Percentiles rank a stretch among this genome's conserved stretches.
These are phyloP conservation scores for Chloebia gouldiae DNA, from an alignment of 2,113 vertebrate genomes.

Conservation along the genomic window DNA sequence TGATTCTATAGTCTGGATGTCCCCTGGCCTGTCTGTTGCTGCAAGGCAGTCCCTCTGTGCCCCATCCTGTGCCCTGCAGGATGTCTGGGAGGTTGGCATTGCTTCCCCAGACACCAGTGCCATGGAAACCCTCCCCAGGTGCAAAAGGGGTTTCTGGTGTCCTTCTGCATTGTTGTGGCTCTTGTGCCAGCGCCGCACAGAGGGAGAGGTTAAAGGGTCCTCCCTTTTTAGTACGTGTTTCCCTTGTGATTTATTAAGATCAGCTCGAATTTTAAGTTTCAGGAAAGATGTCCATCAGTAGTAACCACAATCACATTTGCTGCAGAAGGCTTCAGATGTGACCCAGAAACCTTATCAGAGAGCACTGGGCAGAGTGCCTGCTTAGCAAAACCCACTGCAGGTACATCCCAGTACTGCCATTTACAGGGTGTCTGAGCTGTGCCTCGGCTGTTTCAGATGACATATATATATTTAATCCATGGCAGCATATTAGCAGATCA, in stretches of 20 bases:
- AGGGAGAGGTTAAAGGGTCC: not conserved
- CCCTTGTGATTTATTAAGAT: not conserved
- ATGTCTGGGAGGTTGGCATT: not conserved
- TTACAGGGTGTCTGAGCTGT: not conserved
- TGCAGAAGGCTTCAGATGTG: not conserved
- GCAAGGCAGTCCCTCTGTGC: not conserved
- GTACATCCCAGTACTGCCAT: not conserved
- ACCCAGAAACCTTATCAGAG: slow-evolving; percentile 8
- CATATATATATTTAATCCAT: slow-evolving; percentile 32
- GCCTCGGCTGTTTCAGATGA: not conserved
- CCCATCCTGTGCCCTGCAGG: fast-evolving
- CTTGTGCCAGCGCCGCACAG: not conserved
- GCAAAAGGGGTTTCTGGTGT: not conserved
- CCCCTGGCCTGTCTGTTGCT: not conserved
- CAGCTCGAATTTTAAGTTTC: not conserved
- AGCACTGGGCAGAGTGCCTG: not conserved
- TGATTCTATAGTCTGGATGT: not conserved
- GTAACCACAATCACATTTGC: not conserved
- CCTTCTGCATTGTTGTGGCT: not conserved
- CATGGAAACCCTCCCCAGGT: not conserved
- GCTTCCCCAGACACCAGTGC: not conserved
- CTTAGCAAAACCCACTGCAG: not conserved
- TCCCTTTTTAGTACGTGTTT: not conserved
- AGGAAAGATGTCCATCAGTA: not conserved
- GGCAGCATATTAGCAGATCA: slow-evolving; percentile 43